Evolutionary conservation across 2,113 vertebrate genomes (phyloP).

Genomic region (Diphyllodes magnificus): DNA sequence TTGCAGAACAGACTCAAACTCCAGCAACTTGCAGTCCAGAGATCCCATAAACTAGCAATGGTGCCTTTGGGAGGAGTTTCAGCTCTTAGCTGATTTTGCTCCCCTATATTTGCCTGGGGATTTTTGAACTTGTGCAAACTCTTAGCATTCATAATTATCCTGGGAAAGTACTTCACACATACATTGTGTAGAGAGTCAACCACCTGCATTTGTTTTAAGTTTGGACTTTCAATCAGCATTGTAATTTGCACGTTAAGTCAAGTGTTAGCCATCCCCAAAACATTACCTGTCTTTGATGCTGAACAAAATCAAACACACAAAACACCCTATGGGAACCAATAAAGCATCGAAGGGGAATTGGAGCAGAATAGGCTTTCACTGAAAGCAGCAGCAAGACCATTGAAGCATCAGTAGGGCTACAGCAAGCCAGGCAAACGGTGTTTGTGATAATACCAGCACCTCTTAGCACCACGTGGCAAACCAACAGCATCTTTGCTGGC

Average conservation of each 20-base stretch:
- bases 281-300: neutral
- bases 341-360: neutral
- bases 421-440: neutral
- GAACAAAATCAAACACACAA: neutral
- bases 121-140: neutral
- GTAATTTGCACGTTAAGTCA: constrained; percentile 10
- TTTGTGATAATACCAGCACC: neutral
- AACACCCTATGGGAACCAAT: neutral
- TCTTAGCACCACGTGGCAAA: neutral
- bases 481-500: neutral
- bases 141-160: neutral
- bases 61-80: neutral
- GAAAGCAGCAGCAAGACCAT: neutral
- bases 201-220: neutral
- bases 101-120: neutral
- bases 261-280: neutral
- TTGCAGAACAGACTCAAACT: neutral
- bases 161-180: neutral
- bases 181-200: neutral
- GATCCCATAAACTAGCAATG: neutral
- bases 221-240: neutral
- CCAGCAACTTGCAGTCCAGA: neutral
- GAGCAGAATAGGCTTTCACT: neutral
- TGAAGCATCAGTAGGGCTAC: neutral
- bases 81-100: neutral